Conservation (phyloP, 2,113 vertebrate species). For the Urocitellus parryii region DNA sequence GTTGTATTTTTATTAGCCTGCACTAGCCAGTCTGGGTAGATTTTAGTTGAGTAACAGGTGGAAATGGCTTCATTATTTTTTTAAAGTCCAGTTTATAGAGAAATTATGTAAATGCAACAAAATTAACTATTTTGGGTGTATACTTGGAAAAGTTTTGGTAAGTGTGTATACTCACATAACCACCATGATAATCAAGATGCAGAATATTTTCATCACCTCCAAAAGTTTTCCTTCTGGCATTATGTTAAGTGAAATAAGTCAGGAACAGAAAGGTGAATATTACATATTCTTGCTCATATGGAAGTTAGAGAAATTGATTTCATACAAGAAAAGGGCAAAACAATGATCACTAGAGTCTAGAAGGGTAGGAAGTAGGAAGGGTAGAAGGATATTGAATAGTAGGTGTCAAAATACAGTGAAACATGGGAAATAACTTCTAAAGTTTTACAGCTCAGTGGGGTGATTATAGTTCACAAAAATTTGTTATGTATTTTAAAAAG, state of each 20-base stretch:
- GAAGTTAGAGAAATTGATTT: not conserved
- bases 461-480: no score
- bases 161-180: not conserved
- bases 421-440: no score
- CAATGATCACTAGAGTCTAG: not conserved
- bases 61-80: slow-evolving; percentile 1
- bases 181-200: not conserved
- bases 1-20: not conserved
- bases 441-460: not conserved
- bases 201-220: not conserved
- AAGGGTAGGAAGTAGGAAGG: not conserved
- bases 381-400: not conserved
- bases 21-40: not conserved
- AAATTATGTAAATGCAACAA: not conserved
- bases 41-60: slow-evolving; percentile 21
- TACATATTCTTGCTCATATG: not conserved
- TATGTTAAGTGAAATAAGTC: not conserved
- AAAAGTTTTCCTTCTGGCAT: not conserved
- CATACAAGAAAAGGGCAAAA: not conserved
- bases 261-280: not conserved
- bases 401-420: not conserved
- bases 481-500: not conserved
- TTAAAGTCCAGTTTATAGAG: slow-evolving; percentile 9
- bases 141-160: not conserved
- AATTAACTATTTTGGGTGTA: not conserved